Evolutionary conservation across 2,888 invertebrate species (phyloP), one percentile per base, ranked within the genome.

Genomic region (Heterodera filipjevi): DNA sequence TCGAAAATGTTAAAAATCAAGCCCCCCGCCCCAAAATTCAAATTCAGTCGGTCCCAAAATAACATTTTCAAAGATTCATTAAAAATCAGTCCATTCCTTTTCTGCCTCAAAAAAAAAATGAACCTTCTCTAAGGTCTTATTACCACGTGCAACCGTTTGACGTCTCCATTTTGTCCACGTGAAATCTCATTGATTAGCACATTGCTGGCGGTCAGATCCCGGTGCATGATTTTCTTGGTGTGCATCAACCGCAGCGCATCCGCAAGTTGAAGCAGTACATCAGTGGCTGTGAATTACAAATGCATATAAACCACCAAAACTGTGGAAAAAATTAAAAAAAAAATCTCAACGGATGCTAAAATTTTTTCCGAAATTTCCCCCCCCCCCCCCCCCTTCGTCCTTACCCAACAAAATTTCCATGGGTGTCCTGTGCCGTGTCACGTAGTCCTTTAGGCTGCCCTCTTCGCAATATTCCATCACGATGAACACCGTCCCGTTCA

Each of bases 131-230:
- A n/a, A n/a, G n/a, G n/a, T n/a, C 49, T 49, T 14, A 3, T 46
- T 49, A 66, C 77, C 27, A 78, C 74, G 35, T 44, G 73, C 27
- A 64, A 35, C 12, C 64, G n/a, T 66, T 66, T 78, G 53, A 76
- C 74, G n/a, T 30, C 44, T 3, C 30, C 76, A 30, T 44, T 39
- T 73, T 27, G 30, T 19, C 75, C 75, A 16, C n/a, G 6, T 14
- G 44, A 46, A 10, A 75, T 32, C 27, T 46, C 77, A 66, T 80
- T 81, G 77, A 84, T 84, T 76, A 85, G 82, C 27, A 85, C 81
- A 72, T 85, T 85, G 22, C 83, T 82, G 22, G 84, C 80, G 14
- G 85, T 84, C 27, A 85, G 71, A 77, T 85, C 84, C 59, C 85
- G 77, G 79, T 85, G 85, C 33, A 84, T 66, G 22, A 84, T 72